Conservation (phyloP, 1,140 invertebrate species). For the Sinella curviseta region DNA sequence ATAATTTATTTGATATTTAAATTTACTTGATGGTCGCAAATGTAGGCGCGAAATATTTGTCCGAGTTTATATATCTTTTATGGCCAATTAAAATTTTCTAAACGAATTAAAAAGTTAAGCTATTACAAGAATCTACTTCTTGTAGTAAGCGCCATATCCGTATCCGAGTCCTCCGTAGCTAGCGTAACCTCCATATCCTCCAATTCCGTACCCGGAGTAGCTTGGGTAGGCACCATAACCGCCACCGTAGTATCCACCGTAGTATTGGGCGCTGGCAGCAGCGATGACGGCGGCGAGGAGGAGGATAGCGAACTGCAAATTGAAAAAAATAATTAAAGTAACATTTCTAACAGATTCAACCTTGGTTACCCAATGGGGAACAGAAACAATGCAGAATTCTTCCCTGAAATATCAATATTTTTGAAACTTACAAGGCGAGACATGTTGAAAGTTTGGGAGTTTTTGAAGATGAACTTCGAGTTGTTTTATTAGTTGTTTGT, state of each 20-base stretch:
- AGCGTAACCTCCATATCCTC: background rate
- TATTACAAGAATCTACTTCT: background rate
- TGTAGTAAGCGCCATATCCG: background rate
- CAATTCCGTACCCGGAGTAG: background rate
- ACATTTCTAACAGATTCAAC: background rate
- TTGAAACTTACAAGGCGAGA: background rate
- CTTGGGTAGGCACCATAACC: background rate
- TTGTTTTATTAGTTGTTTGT: no score
- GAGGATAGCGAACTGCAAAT: background rate
- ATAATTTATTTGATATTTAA: no score
- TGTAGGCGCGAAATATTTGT: no score
- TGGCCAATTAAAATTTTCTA: no score
- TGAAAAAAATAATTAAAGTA: background rate
- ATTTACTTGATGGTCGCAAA: no score
- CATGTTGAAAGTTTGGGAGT: background rate
- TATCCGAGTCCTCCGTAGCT: background rate
- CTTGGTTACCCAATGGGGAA: background rate
- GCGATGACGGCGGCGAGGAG: background rate
- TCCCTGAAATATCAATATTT: no score
- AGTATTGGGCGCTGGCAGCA: background rate
- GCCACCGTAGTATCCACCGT: background rate
- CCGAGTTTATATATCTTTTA: no score
- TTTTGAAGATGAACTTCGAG: no score
- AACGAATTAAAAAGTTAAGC: no score
- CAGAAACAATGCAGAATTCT: background rate